Conservation (phyloP, 1,140 invertebrate species). For the Holcopasites calliopsidis region DNA sequence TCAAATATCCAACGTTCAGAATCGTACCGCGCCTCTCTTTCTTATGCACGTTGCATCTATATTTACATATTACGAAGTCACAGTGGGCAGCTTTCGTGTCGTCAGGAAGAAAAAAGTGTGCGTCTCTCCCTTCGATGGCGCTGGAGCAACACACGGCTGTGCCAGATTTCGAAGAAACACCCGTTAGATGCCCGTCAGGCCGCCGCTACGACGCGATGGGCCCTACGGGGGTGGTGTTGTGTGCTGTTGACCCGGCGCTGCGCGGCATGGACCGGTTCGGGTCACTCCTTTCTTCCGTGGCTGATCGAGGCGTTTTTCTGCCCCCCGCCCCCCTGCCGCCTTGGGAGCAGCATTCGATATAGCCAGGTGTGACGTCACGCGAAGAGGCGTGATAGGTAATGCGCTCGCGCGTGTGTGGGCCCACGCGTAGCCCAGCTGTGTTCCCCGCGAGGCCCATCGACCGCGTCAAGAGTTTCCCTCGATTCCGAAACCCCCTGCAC, state of each 20-base stretch:
- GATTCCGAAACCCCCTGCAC: constrained; percentile 17
- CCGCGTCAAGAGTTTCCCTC: constrained; percentile 23
- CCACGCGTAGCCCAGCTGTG: constrained; percentile 57
- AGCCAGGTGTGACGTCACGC: constrained; percentile 74
- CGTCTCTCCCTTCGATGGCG: too few relatives aligned
- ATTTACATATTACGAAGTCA: too few relatives aligned
- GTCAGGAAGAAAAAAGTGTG: too few relatives aligned
- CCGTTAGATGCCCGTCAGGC: constrained; percentile 67
- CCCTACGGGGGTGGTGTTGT: constrained; percentile 73
- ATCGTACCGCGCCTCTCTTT: too few relatives aligned
- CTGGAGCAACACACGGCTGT: too few relatives aligned
- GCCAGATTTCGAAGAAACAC: constrained; percentile 58
- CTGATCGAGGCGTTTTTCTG: constrained; percentile 54
- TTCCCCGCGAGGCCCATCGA: constrained; percentile 53
- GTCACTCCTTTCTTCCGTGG: constrained; percentile 62
- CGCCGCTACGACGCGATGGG: constrained; percentile 63
- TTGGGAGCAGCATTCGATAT: constrained; percentile 43
- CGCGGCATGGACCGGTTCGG: constrained; percentile 74
- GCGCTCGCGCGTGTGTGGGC: constrained; percentile 49
- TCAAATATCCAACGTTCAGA: too few relatives aligned
- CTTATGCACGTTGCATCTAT: too few relatives aligned
- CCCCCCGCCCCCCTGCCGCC: constrained; percentile 3
- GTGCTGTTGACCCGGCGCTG: constrained; percentile 78
- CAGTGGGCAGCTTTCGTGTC: too few relatives aligned
- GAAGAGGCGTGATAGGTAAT: constrained; percentile 73